Evolutionary conservation across 2,888 invertebrate species (phyloP).

Genomic region (Melipona beecheii): DNA sequence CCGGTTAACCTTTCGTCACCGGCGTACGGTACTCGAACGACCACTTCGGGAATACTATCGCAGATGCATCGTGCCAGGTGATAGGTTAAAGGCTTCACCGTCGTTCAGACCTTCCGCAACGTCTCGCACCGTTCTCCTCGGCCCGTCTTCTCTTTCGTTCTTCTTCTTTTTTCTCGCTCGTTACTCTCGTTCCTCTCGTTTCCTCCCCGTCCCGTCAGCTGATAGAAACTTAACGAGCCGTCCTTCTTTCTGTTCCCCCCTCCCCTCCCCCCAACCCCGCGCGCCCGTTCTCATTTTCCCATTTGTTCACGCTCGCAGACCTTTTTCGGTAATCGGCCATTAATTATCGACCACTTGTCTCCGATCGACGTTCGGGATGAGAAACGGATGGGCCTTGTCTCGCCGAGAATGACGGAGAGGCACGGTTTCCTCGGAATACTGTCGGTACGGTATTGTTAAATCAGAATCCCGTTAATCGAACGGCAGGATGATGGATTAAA

Average conservation of each 20-base stretch:
- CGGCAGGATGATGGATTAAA: neutral
- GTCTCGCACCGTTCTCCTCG: neutral
- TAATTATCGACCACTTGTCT: slow-evolving; percentile 58
- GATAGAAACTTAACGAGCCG: slow-evolving; percentile 69
- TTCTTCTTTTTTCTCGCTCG: slow-evolving; percentile 31
- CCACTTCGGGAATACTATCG: slow-evolving; percentile 47
- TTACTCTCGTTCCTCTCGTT: slow-evolving; percentile 13
- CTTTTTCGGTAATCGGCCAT: slow-evolving; percentile 58
- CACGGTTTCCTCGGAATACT: slow-evolving; percentile 12
- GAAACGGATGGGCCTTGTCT: neutral
- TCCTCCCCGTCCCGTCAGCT: slow-evolving; percentile 40
- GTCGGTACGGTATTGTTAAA: neutral
- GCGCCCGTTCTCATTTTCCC: slow-evolving; percentile 42
- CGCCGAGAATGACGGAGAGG: slow-evolving; percentile 26
- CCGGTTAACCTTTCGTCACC: slow-evolving; percentile 55
- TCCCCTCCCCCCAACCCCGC: slow-evolving; percentile 7
- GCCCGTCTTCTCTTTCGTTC: neutral
- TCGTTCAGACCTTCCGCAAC: slow-evolving; percentile 40
- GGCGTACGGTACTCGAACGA: slow-evolving; percentile 50
- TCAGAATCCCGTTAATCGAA: slow-evolving; percentile 5
- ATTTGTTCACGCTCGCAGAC: slow-evolving; percentile 40
- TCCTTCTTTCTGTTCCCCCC: slow-evolving; percentile 32
- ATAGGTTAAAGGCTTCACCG: slow-evolving; percentile 65
- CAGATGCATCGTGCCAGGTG: slow-evolving; percentile 58
- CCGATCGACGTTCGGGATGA: slow-evolving; percentile 35